Base-by-base conservation (phyloP, 2,888 invertebrate genomes). In the Parasteatoda lunata region DNA sequence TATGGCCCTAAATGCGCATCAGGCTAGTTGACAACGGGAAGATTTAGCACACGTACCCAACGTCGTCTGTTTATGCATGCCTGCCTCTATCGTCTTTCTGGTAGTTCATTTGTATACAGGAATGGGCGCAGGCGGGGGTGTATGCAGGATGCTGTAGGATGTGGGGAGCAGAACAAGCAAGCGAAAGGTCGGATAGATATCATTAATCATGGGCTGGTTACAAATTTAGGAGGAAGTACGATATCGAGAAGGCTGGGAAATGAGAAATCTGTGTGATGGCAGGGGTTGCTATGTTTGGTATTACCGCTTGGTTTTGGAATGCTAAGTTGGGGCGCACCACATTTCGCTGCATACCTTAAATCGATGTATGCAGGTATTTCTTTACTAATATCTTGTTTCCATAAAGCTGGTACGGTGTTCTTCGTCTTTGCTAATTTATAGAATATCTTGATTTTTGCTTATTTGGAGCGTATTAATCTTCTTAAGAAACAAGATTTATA, bases 131-230 rank as follows among this genome's bases (percentile, higher is more conserved):
- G 59, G 72, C 15, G 49, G 80, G 45, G 30, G 73, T 66, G 73
- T 52, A 65, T 80, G 69, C 77, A 72, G 68, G 66, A 48, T 78
- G 59, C 49, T 68, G 11, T 52, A 69, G 59, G 54, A 68, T 81
- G 75, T 59, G 81, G 76, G 70, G 73, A 73, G 13, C 49, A 64
- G 11, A 47, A 54, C 6, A 9, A 52, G 66, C 66, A 65, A 73
- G 84, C 59, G 73, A 78, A 72, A 78, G 84, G 72, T 78, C 78
- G 77, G 78, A 54, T 47, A 73, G 72, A 72, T 51, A 64, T 68
- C 84, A 84, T 84, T 84, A 84, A 84, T 84, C 84, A 84, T 65
- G 72, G 66, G 84, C 48, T 52, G 70, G 84, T 77, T 84, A 78
- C 84, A 78, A 73, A 84, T 84, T 84, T 77, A 70, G 77, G 66